These are phyloP conservation scores for Lasioglossum lativentre DNA, from an alignment of 2,888 invertebrate species.

Conservation along the genomic window DNA sequence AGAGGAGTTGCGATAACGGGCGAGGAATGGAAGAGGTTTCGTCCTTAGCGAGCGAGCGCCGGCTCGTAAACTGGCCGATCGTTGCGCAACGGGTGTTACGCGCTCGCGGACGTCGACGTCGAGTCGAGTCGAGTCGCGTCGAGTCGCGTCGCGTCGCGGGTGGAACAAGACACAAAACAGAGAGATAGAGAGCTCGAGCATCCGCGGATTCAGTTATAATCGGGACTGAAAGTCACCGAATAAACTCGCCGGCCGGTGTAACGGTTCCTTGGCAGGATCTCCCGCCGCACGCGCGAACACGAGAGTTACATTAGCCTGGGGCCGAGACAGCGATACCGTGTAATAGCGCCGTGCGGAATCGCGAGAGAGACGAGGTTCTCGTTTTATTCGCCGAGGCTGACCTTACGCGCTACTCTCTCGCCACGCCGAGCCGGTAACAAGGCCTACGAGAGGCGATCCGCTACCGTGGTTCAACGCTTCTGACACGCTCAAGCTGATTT, in stretches of 20 bases:
- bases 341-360: slow-evolving; percentile 29
- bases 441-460: not conserved
- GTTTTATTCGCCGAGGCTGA: slow-evolving; percentile 15
- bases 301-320: slow-evolving; percentile 79
- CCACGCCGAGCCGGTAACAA: not conserved
- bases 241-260: slow-evolving; percentile 58
- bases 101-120: slow-evolving; percentile 48
- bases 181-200: slow-evolving; percentile 24
- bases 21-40: slow-evolving; percentile 31
- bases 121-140: slow-evolving; percentile 28
- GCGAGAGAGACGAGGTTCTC: slow-evolving; percentile 1
- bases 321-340: slow-evolving; percentile 71
- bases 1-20: slow-evolving; percentile 68
- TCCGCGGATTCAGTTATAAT: slow-evolving; percentile 64
- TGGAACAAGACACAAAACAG: slow-evolving; percentile 4
- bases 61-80: slow-evolving; percentile 72
- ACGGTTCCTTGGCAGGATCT: slow-evolving; percentile 66
- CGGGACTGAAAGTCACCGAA: slow-evolving; percentile 64
- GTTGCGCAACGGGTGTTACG: slow-evolving; percentile 69
- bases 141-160: slow-evolving; percentile 24
- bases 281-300: slow-evolving; percentile 72
- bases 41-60: slow-evolving; percentile 46
- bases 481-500: not conserved
- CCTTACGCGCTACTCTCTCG: slow-evolving; percentile 8
- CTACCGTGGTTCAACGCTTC: not conserved